Percentiles rank a stretch among this genome's conserved stretches.
phyloP scores from a whole-genome alignment of 2,888 invertebrate genomes.

The Theodoxus fluviatilis region DNA sequence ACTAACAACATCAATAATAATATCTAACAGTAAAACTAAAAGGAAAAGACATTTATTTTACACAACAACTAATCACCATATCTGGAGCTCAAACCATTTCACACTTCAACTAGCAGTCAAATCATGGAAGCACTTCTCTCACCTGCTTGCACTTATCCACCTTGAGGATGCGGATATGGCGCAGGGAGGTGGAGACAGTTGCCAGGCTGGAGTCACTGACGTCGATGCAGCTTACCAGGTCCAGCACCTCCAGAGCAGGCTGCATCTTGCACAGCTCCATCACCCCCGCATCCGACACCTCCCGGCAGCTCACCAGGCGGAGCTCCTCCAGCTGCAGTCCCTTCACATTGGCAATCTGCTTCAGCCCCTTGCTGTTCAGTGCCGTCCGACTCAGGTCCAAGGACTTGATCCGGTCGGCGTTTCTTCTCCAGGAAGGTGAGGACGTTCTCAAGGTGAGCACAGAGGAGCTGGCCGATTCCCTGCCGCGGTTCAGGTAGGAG shows the following conservation, averaged over 20 bases:
- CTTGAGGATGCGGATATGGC: too few relatives aligned
- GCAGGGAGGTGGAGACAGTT: slow-evolving; percentile 72
- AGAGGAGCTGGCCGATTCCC: slow-evolving; percentile 70
- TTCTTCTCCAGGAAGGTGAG: slow-evolving; percentile 70
- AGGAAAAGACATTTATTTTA: too few relatives aligned
- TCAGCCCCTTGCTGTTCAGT: slow-evolving; percentile 74
- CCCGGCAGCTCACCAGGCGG: slow-evolving; percentile 72
- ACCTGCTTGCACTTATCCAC: too few relatives aligned
- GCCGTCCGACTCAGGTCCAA: slow-evolving; percentile 75
- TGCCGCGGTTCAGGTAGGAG: slow-evolving; percentile 65
- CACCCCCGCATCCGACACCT: slow-evolving; percentile 72
- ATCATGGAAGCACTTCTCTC: too few relatives aligned
- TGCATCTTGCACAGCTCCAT: slow-evolving; percentile 71
- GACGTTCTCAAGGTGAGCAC: slow-evolving; percentile 77
- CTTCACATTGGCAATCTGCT: slow-evolving; percentile 69
- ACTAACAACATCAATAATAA: too few relatives aligned
- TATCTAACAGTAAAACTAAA: too few relatives aligned
- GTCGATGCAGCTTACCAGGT: slow-evolving; percentile 74
- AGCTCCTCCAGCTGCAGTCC: slow-evolving; percentile 70
- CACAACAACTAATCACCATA: too few relatives aligned
- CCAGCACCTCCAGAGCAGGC: slow-evolving; percentile 70
- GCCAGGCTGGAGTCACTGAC: slow-evolving; percentile 74
- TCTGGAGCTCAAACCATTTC: too few relatives aligned
- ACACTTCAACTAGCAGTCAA: too few relatives aligned
- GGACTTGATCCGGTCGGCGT: slow-evolving; percentile 70